Conservation (phyloP, 1,140 invertebrate species). For the Drosophila pachea region DNA sequence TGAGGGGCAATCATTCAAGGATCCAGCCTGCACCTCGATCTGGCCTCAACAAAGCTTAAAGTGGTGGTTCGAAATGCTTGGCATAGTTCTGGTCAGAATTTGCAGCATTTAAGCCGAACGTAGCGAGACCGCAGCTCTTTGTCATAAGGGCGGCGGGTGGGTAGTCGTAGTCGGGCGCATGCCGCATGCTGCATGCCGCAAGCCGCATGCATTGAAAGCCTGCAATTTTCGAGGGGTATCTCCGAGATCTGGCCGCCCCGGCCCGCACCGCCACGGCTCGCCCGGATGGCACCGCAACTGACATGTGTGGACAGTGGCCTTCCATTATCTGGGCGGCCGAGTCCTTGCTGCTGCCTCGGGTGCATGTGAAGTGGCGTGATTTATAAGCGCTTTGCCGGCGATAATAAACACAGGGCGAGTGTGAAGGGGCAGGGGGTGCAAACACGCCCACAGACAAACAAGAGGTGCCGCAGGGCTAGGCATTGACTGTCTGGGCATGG, state of each 20-base stretch:
- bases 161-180: not conserved
- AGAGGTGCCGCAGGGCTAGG: conserved; percentile 18
- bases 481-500: not conserved
- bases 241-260: not conserved
- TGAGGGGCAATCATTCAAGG: too few species aligned
- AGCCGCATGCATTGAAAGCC: conserved; percentile 28
- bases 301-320: conserved; percentile 43
- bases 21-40: too few species aligned
- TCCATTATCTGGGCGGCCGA: conserved; percentile 42
- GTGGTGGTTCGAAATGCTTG: too few species aligned
- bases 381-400: conserved; percentile 71
- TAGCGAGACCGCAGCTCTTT: not conserved
- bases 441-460: conserved; percentile 42
- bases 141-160: not conserved
- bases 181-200: not conserved
- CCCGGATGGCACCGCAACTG: conserved; percentile 2
- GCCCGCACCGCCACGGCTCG: too few species aligned
- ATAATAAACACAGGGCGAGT: conserved; percentile 55
- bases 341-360: conserved; percentile 12
- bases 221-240: conserved; percentile 48
- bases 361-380: conserved; percentile 69
- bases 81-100: not conserved
- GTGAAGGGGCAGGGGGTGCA: not conserved
- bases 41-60: too few species aligned
- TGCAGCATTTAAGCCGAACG: not conserved